A percentile compares a stretch with the other conserved stretches of the same genome.
phyloP scores from a whole-genome alignment of 2,113 vertebrate genomes.

The Mola mola region DNA sequence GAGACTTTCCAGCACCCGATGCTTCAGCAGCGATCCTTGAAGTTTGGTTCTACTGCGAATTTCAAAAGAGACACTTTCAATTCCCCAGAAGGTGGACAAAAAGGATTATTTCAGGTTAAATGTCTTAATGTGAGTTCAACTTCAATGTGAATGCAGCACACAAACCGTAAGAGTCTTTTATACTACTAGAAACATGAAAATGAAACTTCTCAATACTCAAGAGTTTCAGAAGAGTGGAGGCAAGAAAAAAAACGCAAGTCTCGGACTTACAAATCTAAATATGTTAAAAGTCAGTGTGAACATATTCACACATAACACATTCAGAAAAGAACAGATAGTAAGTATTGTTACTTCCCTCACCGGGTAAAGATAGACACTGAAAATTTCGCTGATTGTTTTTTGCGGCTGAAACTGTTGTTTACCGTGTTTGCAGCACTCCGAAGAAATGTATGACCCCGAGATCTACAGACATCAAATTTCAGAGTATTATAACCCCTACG shows the following conservation, averaged over 20 bases:
- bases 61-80: background rate
- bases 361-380: too few relatives aligned
- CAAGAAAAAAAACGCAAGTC: slow-evolving; percentile 15
- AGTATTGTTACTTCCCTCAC: too few relatives aligned
- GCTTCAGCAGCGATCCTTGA: too few relatives aligned
- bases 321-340: too few relatives aligned
- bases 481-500: slow-evolving; percentile 93
- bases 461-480: slow-evolving; percentile 90
- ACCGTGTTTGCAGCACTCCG: slow-evolving; percentile 84
- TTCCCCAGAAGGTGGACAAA: background rate
- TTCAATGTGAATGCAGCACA: slow-evolving; percentile 47
- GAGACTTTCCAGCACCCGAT: background rate
- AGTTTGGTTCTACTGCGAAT: slow-evolving; percentile 8
- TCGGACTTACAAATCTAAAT: background rate
- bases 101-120: slow-evolving; percentile 3
- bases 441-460: slow-evolving; percentile 95
- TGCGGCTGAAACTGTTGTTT: slow-evolving; percentile 51
- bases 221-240: slow-evolving; percentile 62
- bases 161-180: slow-evolving; percentile 55
- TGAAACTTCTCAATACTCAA: slow-evolving; percentile 62
- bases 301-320: too few relatives aligned
- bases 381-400: background rate
- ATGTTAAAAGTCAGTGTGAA: background rate
- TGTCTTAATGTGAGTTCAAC: slow-evolving; percentile 37
- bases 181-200: slow-evolving; percentile 61